Evolutionary conservation across 2,797 vertebrate genomes (phyloP).

Genomic region (Sebastolobus alascanus): DNA sequence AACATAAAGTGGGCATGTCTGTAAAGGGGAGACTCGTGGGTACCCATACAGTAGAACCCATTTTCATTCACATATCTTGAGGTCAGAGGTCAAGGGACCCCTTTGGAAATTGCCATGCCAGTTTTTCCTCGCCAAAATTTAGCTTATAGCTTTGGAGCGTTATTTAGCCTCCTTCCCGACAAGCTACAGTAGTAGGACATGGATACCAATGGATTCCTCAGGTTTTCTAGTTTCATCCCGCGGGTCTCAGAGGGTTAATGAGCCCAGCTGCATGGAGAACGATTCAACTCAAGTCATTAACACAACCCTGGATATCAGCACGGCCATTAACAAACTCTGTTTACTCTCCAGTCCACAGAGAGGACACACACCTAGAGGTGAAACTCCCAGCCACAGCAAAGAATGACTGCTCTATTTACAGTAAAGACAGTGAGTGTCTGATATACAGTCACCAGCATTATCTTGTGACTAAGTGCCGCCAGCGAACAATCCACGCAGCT

Average conservation of each 20-base stretch:
- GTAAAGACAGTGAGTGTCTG: slow-evolving; percentile 25
- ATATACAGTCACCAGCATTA: slow-evolving; percentile 39
- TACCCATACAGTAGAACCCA: too few species aligned
- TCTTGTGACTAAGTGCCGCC: slow-evolving; percentile 42
- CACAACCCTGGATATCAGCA: slow-evolving; percentile 13
- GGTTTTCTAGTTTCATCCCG: too few species aligned
- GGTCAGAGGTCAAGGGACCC: too few species aligned
- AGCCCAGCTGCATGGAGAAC: slow-evolving; percentile 38
- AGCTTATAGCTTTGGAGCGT: too few species aligned
- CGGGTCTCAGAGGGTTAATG: slow-evolving; percentile 15
- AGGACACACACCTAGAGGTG: slow-evolving; percentile 8
- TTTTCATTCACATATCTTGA: too few species aligned
- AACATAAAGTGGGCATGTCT: too few species aligned
- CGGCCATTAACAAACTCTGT: slow-evolving; percentile 2
- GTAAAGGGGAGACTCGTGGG: too few species aligned
- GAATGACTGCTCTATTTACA: slow-evolving; percentile 9
- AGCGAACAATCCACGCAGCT: slow-evolving; percentile 36
- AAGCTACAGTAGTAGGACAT: too few species aligned
- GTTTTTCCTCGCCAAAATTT: too few species aligned
- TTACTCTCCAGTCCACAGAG: neutral
- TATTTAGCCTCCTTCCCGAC: too few species aligned
- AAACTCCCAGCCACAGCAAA: neutral
- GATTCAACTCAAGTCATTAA: slow-evolving; percentile 31
- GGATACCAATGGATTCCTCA: too few species aligned
- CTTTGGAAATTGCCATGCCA: too few species aligned